Percentiles rank a stretch among this genome's conserved stretches.
Conservation (phyloP, 2,888 invertebrate species). For the Apeira syringaria region DNA sequence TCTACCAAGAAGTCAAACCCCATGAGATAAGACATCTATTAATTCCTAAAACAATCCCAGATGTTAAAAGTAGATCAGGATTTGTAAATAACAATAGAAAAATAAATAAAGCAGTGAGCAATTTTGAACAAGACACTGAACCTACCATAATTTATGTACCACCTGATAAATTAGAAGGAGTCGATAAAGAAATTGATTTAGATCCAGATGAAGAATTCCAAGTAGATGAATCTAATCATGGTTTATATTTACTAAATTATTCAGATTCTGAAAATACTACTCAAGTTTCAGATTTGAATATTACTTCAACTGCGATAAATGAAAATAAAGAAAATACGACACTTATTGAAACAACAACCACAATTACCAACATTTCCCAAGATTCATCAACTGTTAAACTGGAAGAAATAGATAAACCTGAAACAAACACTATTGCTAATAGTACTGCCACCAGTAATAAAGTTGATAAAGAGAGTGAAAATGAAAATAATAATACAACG, state of each 20-base stretch:
- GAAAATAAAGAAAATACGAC: constrained; percentile 48
- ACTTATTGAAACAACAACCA: constrained; percentile 42
- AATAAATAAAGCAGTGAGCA: constrained; percentile 49
- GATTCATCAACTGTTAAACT: constrained; percentile 32
- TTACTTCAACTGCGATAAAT: constrained; percentile 40
- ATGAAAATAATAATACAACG: constrained; percentile 77
- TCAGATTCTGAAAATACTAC: constrained; percentile 74
- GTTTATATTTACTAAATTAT: constrained; percentile 76
- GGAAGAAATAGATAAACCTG: constrained; percentile 49
- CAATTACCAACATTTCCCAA: constrained; percentile 32
- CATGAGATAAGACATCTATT: constrained; percentile 75
- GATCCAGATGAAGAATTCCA: constrained; percentile 81
- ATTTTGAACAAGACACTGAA: constrained; percentile 58
- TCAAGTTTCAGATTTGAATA: constrained; percentile 50
- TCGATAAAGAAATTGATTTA: constrained; percentile 71
- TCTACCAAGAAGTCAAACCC: constrained; percentile 68
- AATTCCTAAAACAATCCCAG: constrained; percentile 65
- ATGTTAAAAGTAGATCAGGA: constrained; percentile 66
- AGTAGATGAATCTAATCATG: constrained; percentile 81
- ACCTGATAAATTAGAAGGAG: constrained; percentile 72
- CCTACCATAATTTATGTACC: constrained; percentile 68
- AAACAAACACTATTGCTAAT: constrained; percentile 60
- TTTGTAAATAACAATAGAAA: constrained; percentile 70
- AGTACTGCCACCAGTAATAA: constrained; percentile 60
- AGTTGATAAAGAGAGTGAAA: constrained; percentile 61